Evolutionary conservation across 1,140 invertebrate species (phyloP).

Genomic region (Pomacea maculata): DNA sequence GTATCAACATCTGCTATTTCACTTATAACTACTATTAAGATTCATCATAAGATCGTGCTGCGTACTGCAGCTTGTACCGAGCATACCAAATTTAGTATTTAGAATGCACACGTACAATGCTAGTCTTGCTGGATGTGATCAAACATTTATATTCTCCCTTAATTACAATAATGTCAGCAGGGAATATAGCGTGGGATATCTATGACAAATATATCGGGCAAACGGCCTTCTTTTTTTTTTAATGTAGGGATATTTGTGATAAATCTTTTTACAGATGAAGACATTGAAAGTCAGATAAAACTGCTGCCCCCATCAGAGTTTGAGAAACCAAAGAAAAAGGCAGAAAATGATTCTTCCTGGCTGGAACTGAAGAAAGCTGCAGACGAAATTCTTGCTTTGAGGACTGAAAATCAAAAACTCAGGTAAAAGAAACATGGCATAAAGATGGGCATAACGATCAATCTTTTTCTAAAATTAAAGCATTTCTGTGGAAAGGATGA

Average conservation of each 20-base stretch:
- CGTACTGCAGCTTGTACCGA: too few relatives aligned
- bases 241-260: not conserved
- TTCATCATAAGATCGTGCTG: too few relatives aligned
- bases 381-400: conserved; percentile 43
- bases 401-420: conserved; percentile 41
- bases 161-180: too few relatives aligned
- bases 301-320: conserved; percentile 50
- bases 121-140: too few relatives aligned
- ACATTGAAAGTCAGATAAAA: conserved; percentile 30
- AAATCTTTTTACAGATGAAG: not conserved
- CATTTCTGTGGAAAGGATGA: not conserved
- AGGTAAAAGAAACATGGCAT: conserved; percentile 9
- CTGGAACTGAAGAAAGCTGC: conserved; percentile 34
- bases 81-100: too few relatives aligned
- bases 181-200: too few relatives aligned
- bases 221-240: not conserved
- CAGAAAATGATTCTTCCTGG: conserved; percentile 25
- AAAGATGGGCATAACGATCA: not conserved
- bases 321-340: conserved; percentile 15
- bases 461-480: not conserved
- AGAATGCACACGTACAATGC: too few relatives aligned
- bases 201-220: too few relatives aligned
- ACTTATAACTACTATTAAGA: too few relatives aligned
- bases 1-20: too few relatives aligned
- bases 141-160: too few relatives aligned